Base-by-base conservation (phyloP, 2,888 invertebrate species). In the Dorcus hopei region DNA sequence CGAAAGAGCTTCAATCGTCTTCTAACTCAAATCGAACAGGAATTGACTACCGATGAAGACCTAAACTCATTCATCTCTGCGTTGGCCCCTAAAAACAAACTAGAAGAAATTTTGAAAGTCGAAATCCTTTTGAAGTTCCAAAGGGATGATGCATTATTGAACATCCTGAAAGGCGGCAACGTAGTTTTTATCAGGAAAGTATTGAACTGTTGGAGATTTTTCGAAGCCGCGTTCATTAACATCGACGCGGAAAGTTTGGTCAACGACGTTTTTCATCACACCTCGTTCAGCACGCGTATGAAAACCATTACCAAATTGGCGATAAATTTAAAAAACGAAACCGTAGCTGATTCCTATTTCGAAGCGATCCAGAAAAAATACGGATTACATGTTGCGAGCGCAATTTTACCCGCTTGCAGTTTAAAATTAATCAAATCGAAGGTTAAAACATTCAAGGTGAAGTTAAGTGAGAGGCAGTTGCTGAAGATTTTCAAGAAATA, bases 21-120 rank as follows among this genome's bases (percentile, higher is more conserved):
- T n/a, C 23, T 58, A 9, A 52, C 49, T 8, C 38, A 49, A 11
- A 43, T 54, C 8, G 38, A 49, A 33, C 9, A 39, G 9, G 40
- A 14, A 8, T n/a, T 47, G 7, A 52, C 40, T 14, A 23, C 47
- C 19, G 38, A 53, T 38, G 48, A 52, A 38, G 38, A 51, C 19
- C 41, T 48, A 38, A 41, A 58, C 38, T 47, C 52, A 8, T 41
- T 62, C 8, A 47, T 61, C n/a, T n/a, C n/a, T n/a, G n/a, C n/a
- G n/a, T n/a, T n/a, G n/a, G n/a, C n/a, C n/a, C n/a, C n/a, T n/a
- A 52, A 33, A 49, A 62, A 41, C 42, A 19, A 49, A 2, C 9
- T 58, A 3, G 61, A 64, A 43, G 62, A 62, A 61, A 41, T 53
- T 8, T 61, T 64, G 11, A 61, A 58, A 53, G 38, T 57, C 1